phyloP scores from a whole-genome alignment of 2,888 invertebrate genomes.

The Lutraria lutraria region DNA sequence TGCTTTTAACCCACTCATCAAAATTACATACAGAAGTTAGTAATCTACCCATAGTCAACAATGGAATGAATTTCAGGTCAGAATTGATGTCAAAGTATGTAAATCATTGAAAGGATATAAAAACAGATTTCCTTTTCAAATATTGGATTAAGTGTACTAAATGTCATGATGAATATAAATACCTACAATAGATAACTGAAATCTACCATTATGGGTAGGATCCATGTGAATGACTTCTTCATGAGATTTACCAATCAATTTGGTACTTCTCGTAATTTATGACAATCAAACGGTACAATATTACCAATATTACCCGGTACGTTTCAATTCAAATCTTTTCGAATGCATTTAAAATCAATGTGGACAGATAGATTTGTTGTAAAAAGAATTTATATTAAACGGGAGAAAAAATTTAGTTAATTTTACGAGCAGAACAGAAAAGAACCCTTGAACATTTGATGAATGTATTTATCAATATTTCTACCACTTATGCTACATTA shows the following conservation, averaged over 20 bases:
- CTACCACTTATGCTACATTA: conserved; percentile 28
- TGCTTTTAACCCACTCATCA: neutral
- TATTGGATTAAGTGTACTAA: conserved; percentile 22
- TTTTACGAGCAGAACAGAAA: conserved; percentile 22
- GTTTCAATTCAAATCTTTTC: conserved; percentile 39
- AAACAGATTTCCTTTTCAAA: conserved; percentile 22
- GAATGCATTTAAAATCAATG: conserved; percentile 6
- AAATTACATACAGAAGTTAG: no score
- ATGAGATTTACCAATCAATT: conserved; percentile 10
- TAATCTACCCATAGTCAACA: neutral
- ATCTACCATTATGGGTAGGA: neutral
- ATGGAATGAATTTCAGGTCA: neutral
- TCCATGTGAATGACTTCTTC: conserved; percentile 6
- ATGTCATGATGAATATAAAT: neutral
- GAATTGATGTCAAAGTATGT: neutral
- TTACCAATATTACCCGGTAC: neutral
- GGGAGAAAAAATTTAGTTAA: conserved; percentile 27
- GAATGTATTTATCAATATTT: conserved; percentile 38
- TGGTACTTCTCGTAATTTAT: conserved; percentile 23
- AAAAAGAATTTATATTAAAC: conserved; percentile 22
- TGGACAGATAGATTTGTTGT: neutral
- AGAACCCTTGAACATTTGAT: conserved; percentile 24
- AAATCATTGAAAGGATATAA: conserved; percentile 14
- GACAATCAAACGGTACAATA: conserved; percentile 21
- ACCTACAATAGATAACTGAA: conserved; percentile 1